A percentile compares a stretch with the other conserved stretches of the same genome.
phyloP scores from a whole-genome alignment of 2,797 vertebrate genomes.

The Caiman crocodilus region DNA sequence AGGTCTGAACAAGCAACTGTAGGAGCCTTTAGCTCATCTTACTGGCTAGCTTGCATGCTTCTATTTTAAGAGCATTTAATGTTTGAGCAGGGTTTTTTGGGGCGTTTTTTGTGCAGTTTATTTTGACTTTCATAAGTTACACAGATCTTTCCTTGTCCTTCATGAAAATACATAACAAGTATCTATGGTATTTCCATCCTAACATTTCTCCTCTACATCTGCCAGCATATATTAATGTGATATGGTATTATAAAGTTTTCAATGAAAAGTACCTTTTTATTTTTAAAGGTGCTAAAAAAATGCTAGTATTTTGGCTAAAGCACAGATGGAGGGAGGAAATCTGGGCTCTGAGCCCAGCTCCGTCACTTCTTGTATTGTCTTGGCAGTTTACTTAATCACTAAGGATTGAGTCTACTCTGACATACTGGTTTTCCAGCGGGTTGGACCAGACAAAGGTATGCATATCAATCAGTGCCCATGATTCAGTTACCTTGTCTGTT shows the following conservation, averaged over 20 bases:
- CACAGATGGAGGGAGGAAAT: not conserved
- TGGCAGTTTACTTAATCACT: not conserved
- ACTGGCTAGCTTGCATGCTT: not conserved
- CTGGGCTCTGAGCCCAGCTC: not conserved
- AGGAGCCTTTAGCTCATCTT: not conserved
- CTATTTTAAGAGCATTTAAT: not conserved
- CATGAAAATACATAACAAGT: not conserved
- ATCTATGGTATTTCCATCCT: not conserved
- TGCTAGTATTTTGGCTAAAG: not conserved
- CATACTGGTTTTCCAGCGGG: too few species aligned
- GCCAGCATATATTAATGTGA: not conserved
- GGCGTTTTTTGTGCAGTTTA: not conserved
- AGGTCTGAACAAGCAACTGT: not conserved
- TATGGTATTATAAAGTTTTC: not conserved
- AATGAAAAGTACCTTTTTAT: not conserved
- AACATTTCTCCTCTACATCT: not conserved
- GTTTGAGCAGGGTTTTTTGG: not conserved
- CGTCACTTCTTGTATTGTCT: not conserved
- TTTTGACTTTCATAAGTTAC: not conserved
- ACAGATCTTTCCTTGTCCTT: not conserved
- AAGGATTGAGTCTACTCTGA: too few species aligned
- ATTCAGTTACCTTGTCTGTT: not conserved
- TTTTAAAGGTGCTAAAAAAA: not conserved
- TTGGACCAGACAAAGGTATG: too few species aligned
- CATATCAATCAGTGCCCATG: not conserved